Evolutionary conservation across 2,888 invertebrate genomes (phyloP).

Genomic region (Scaptomyza parva): DNA sequence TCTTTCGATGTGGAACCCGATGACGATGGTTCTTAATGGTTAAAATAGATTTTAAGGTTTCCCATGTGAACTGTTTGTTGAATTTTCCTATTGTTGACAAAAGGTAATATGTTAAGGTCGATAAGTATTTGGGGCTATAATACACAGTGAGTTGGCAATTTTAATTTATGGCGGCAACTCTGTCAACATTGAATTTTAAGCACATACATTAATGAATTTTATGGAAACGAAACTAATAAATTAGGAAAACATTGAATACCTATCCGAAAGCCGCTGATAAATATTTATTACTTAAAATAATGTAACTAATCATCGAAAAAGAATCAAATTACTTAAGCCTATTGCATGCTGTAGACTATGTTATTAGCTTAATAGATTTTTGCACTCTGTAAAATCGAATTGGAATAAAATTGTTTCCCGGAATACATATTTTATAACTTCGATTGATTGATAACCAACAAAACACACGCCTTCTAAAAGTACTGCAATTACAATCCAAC

Average conservation of each 20-base stretch:
- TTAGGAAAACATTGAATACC: background rate
- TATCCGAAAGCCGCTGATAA: background rate
- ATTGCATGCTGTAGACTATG: background rate
- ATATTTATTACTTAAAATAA: background rate
- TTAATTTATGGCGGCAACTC: background rate
- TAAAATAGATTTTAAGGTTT: conserved; percentile 23
- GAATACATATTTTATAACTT: conserved; percentile 8
- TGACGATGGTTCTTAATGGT: conserved; percentile 5
- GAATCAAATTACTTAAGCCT: background rate
- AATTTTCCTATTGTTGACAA: background rate
- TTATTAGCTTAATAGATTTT: background rate
- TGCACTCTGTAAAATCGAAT: conserved; percentile 4
- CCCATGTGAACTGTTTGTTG: background rate
- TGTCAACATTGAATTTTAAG: background rate
- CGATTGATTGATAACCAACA: conserved; percentile 25
- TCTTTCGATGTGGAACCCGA: conserved; percentile 3
- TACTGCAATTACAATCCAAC: background rate
- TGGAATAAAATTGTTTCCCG: background rate
- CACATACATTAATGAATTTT: background rate
- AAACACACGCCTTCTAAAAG: background rate
- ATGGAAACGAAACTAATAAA: background rate
- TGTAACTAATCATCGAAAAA: background rate
- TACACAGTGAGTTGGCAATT: background rate
- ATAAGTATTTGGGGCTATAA: background rate
- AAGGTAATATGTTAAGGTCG: background rate